Conservation (phyloP, 2,888 invertebrate genomes). For the Seira sanloemensis region DNA sequence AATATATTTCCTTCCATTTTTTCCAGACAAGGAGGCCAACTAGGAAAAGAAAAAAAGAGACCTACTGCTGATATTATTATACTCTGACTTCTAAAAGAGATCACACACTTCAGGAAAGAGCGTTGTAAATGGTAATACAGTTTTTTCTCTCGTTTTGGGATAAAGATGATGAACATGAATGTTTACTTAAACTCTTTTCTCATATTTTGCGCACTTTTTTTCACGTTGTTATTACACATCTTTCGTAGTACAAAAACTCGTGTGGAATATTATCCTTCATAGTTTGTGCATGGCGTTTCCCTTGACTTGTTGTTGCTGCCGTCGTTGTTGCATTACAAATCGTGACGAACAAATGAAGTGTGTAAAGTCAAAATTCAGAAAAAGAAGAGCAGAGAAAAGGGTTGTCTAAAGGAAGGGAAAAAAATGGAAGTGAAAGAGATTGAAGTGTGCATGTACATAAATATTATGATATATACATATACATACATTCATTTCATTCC, state of each 20-base stretch:
- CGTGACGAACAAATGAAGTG: conserved; percentile 58
- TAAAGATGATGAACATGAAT: too few relatives aligned
- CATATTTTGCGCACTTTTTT: conserved; percentile 35
- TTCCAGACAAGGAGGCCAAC: conserved; percentile 10
- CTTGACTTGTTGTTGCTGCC: too few relatives aligned
- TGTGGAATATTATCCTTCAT: too few relatives aligned
- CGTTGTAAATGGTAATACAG: conserved; percentile 32
- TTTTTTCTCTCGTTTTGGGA: too few relatives aligned
- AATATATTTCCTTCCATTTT: conserved; percentile 1
- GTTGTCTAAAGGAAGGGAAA: not conserved
- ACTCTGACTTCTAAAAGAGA: conserved; percentile 20
- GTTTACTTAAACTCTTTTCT: conserved; percentile 36
- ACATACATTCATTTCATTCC: conserved; percentile 19
- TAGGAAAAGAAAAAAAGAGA: conserved; percentile 31
- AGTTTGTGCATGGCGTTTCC: too few relatives aligned
- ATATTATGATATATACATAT: not conserved
- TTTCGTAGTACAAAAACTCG: too few relatives aligned
- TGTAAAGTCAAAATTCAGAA: conserved; percentile 48
- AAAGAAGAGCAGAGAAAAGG: conserved; percentile 3
- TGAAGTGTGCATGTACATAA: not conserved
- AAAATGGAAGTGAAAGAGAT: not conserved
- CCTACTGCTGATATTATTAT: conserved; percentile 51
- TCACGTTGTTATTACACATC: too few relatives aligned
- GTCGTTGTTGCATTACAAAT: conserved; percentile 47
- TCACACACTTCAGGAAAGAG: conserved; percentile 12